Percentiles rank a stretch among this genome's conserved stretches.
Evolutionary conservation across 2,888 invertebrate genomes (phyloP).

Genomic region (Erannis defoliaria): DNA sequence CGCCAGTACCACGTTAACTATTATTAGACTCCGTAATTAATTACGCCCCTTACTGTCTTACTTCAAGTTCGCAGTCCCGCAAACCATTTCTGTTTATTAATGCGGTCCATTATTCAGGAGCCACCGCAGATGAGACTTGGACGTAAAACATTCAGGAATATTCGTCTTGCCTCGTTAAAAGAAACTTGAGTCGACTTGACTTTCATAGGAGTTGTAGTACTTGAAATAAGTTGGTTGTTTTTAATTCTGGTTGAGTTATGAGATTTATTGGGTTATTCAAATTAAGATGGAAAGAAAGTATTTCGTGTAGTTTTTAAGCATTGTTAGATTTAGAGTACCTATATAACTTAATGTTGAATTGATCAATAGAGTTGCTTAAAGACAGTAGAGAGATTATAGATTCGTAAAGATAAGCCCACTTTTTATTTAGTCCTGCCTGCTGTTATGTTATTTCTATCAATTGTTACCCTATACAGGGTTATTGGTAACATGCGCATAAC

Average conservation of each 20-base stretch:
- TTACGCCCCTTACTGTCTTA: constrained; percentile 59
- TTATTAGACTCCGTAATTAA: constrained; percentile 72
- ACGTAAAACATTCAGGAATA: constrained; percentile 73
- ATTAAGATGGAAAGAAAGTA: background rate
- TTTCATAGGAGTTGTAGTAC: constrained; percentile 51
- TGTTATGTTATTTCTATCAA: too few relatives aligned
- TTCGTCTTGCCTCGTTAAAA: constrained; percentile 73
- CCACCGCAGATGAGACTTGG: constrained; percentile 79
- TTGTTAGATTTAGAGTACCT: too few relatives aligned
- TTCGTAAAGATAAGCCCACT: too few relatives aligned
- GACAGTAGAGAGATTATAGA: too few relatives aligned
- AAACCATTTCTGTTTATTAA: constrained; percentile 80
- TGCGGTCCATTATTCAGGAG: constrained; percentile 78
- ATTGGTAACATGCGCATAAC: too few relatives aligned
- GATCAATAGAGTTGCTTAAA: too few relatives aligned
- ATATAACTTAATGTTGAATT: too few relatives aligned
- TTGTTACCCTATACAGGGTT: too few relatives aligned
- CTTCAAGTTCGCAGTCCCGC: constrained; percentile 64
- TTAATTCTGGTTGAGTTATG: constrained; percentile 12
- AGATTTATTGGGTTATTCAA: constrained; percentile 6
- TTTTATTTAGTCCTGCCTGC: too few relatives aligned
- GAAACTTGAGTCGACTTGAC: constrained; percentile 71
- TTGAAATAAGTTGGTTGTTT: constrained; percentile 29
- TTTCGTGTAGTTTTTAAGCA: background rate
- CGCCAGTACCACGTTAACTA: constrained; percentile 55